Percentiles rank a stretch among this genome's conserved stretches.
phyloP scores from a whole-genome alignment of 35 echinoderm and acorn worm species.

The Eucidaris tribuloides region DNA sequence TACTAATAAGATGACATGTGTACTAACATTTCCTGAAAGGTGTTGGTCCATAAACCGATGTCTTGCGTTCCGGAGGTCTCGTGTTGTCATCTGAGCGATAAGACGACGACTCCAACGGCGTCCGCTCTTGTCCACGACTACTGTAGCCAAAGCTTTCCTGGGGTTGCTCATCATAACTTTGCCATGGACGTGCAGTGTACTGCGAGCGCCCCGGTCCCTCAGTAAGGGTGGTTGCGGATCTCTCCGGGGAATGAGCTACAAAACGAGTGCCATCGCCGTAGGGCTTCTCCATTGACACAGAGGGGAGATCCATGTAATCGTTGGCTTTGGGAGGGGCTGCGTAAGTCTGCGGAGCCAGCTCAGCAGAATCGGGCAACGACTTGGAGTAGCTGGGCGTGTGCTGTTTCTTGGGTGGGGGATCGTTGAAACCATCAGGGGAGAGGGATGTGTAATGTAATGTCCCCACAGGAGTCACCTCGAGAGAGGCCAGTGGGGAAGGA shows the following conservation, averaged over 20 bases:
- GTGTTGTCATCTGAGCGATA: constrained; percentile 12
- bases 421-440: neutral
- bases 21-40: constrained; percentile 20
- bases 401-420: neutral
- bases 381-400: no score
- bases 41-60: constrained; percentile 23
- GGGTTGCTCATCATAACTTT: neutral
- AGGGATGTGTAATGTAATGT: constrained; percentile 9
- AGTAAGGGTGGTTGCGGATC: neutral
- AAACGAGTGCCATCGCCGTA: constrained; percentile 1
- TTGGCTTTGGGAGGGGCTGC: neutral
- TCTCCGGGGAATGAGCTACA: neutral
- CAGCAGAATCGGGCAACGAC: neutral
- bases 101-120: neutral
- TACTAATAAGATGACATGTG: no score
- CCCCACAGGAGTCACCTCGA: neutral
- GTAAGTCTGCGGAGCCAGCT: neutral
- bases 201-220: neutral
- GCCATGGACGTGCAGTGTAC: neutral
- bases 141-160: neutral
- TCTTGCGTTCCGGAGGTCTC: neutral
- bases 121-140: neutral
- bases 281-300: neutral
- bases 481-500: neutral
- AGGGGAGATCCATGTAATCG: neutral